phyloP scores from a whole-genome alignment of 2,113 vertebrate species.

The Mesitornis unicolor region DNA sequence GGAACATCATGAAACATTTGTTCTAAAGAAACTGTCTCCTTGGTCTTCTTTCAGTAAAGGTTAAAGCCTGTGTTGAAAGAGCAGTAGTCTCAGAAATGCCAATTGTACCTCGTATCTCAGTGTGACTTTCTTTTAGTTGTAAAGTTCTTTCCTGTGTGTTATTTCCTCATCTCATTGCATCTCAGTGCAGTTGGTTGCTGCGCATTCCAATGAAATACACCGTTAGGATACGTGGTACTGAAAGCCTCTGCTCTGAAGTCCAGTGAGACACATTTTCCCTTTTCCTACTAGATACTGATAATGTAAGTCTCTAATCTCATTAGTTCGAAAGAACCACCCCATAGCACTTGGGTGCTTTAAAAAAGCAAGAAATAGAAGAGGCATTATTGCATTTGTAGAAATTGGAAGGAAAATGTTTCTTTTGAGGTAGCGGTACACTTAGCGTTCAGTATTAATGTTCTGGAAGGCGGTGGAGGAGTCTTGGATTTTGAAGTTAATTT shows the following conservation, averaged over 20 bases:
- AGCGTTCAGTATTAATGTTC: not conserved
- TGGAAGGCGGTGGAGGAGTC: not conserved
- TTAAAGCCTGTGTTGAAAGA: not conserved
- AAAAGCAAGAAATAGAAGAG: conserved; percentile 3
- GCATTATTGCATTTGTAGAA: not conserved
- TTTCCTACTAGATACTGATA: not conserved
- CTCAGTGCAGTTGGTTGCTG: not conserved
- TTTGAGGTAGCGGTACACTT: not conserved
- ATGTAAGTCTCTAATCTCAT: conserved; percentile 30
- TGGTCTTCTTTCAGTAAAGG: not conserved
- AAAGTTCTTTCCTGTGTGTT: not conserved
- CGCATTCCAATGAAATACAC: not conserved
- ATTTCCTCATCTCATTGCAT: not conserved
- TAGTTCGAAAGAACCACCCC: not conserved
- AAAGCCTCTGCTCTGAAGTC: not conserved
- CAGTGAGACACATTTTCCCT: conserved; percentile 24
- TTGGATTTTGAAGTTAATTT: not conserved
- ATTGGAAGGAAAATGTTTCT: conserved; percentile 3
- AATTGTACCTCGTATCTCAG: not conserved
- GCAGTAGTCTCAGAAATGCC: not conserved
- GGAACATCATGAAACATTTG: not conserved
- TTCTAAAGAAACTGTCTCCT: not conserved
- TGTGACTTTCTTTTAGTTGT: not conserved
- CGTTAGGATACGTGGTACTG: not conserved
- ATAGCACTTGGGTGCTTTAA: not conserved